Conservation (phyloP, 2,797 vertebrate species). For the Clarias pachynema region DNA sequence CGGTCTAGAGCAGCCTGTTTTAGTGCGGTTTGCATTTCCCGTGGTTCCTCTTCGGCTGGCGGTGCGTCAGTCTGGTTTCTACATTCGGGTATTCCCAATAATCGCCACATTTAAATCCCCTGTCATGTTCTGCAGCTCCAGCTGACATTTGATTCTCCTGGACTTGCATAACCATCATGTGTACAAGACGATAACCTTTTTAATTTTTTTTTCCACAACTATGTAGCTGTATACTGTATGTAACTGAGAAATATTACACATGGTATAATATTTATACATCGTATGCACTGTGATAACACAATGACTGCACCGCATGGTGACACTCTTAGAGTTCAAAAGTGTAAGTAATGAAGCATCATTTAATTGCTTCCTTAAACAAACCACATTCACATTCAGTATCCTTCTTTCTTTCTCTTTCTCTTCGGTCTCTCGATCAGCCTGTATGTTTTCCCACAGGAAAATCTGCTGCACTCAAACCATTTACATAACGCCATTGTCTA, state of each 20-base stretch:
- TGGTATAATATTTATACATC: neutral
- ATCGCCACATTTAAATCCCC: neutral
- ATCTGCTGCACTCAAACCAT: neutral
- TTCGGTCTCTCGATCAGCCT: neutral
- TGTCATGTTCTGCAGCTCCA: neutral
- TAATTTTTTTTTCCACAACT: too few relatives aligned
- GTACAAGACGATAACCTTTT: neutral
- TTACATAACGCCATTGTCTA: constrained; percentile 26
- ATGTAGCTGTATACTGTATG: neutral
- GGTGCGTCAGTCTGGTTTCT: constrained; percentile 6
- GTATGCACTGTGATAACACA: neutral
- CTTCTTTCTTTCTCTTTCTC: constrained; percentile 6
- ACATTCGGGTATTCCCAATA: constrained; percentile 10
- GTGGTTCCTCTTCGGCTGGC: constrained; percentile 33
- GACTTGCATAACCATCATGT: neutral
- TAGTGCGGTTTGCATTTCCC: constrained; percentile 12
- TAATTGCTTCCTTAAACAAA: neutral
- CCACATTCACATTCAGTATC: neutral
- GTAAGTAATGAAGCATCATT: neutral
- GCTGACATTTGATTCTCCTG: neutral
- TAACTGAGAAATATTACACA: neutral
- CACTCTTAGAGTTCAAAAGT: neutral
- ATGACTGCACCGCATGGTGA: neutral
- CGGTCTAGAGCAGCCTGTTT: neutral
- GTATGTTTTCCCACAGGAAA: constrained; percentile 23